A percentile compares a stretch with the other conserved stretches of the same genome.
phyloP scores from a whole-genome alignment of 2,113 vertebrate species.

The Nestor notabilis region DNA sequence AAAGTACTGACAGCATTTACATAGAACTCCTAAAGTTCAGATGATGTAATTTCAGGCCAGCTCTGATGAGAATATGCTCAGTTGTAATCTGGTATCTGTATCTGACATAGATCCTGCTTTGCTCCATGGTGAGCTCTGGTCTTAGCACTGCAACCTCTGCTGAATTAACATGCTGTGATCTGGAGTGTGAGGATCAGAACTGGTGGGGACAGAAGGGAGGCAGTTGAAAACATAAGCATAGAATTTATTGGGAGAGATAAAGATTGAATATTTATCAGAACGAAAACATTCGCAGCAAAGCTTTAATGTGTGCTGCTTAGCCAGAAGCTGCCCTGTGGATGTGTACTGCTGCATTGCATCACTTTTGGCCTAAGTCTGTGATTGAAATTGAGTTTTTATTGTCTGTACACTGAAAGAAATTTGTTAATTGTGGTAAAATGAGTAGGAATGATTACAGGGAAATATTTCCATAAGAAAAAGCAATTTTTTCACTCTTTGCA shows the following conservation, averaged over 20 bases:
- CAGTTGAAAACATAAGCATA: neutral
- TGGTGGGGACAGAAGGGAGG: neutral
- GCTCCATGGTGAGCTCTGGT: accelerated
- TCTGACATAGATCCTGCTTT: neutral
- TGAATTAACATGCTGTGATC: neutral
- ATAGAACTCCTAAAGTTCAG: neutral
- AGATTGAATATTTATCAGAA: neutral
- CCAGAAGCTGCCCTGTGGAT: neutral
- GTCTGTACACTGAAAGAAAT: neutral
- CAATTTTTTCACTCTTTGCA: neutral
- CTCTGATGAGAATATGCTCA: neutral
- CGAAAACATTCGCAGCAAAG: neutral
- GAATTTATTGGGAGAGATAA: neutral
- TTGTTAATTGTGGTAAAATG: neutral
- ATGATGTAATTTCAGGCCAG: neutral
- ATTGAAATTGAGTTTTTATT: neutral
- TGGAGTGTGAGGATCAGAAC: neutral
- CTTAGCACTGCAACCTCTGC: neutral
- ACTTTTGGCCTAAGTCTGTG: neutral
- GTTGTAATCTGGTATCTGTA: neutral
- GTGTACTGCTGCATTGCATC: neutral
- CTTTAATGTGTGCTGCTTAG: neutral
- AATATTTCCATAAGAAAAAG: neutral
- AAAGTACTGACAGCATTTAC: neutral
- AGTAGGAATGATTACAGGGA: neutral